Base-by-base conservation (phyloP, 2,888 invertebrate species). In the Hirtodrosophila cameraria region DNA sequence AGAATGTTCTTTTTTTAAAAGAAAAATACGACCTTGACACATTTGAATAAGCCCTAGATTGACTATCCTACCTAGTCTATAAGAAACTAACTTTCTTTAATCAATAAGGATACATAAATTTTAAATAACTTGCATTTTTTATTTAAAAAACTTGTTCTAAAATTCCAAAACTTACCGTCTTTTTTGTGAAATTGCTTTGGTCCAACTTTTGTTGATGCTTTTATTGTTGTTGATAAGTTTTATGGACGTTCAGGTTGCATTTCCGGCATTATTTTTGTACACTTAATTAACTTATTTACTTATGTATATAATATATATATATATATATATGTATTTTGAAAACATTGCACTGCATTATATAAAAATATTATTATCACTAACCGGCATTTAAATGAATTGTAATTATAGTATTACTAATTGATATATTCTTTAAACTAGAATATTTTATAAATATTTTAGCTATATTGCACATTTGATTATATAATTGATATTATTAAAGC, bases 381-480 rank as follows among this genome's bases (percentile, higher is more conserved):
- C 72, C 66, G 72, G 72, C 70, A 49, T 70, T 70, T 55, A 42
- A 59, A 62, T 61, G 50, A 36, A 36, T 62, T 54, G 42, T 8
- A 50, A 49, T 42, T 52, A 38, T 39, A 52, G 31, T 38, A 57
- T 13, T 31, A 25, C 41, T 63, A 39, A 50, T 48, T 39, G 43
- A 48, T 35, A 46, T 33, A 35, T 63, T 60, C 54, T 39, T 61
- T 27, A 25, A 59, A 61, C 45, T 74, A 61, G 58, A 52, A 67
- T 72, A 67, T 60, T 75, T 71, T 60, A 49, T 33, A 78, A 75
- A 72, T 82, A 78, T 81, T 69, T 81, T 70, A 63, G 53, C 46
- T 63, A 36, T 72, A 83, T 83, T 80, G 77, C 74, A 83, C 84
- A 71, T 80, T n/a, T 67, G 59, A 61, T 73, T 46, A 60, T 57